These are phyloP conservation scores for Lepilemur septentrionalis DNA, from an alignment of 2,797 vertebrate species.

Conservation along the genomic window DNA sequence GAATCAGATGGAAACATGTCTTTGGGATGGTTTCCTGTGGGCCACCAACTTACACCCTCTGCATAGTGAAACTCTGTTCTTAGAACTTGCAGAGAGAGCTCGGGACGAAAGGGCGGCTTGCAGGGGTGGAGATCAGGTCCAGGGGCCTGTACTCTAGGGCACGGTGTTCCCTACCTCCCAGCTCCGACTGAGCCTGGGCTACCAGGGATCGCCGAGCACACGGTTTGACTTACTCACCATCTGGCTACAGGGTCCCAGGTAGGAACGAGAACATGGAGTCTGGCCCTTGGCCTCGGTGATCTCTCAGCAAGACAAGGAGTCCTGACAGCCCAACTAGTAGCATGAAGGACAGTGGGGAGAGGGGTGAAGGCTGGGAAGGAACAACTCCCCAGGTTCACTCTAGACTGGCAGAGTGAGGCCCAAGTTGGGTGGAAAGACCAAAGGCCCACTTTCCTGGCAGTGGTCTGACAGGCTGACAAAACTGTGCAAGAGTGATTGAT, in stretches of 20 bases:
- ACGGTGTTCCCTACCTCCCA: accelerated
- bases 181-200: neutral
- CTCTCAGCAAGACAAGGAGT: neutral
- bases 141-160: neutral
- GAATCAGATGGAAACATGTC: too few relatives aligned
- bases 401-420: neutral
- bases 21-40: neutral
- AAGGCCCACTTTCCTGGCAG: neutral
- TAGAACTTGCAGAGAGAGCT: neutral
- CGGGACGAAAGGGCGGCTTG: too few relatives aligned
- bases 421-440: neutral
- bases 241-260: neutral
- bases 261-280: neutral
- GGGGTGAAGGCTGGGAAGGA: neutral
- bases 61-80: neutral
- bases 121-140: neutral
- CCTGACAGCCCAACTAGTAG: neutral
- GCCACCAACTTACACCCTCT: neutral
- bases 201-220: neutral
- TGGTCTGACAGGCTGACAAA: neutral
- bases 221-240: accelerated
- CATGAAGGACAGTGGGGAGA: too few relatives aligned
- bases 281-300: too few relatives aligned
- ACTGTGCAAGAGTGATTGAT: neutral
- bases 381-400: neutral